Conservation (phyloP, 2,888 invertebrate species). For the Aricia artaxerxes region DNA sequence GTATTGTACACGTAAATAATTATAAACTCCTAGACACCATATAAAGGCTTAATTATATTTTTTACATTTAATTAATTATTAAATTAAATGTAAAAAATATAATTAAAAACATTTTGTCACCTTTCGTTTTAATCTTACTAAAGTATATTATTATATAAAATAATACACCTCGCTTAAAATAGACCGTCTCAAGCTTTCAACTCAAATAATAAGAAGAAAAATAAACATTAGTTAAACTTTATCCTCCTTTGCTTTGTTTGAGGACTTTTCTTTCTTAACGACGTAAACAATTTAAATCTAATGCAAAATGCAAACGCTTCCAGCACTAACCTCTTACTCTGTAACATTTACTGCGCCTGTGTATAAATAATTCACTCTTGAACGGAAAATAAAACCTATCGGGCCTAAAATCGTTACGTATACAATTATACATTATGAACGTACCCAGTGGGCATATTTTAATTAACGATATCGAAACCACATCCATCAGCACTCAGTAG, state of each 20-base stretch:
- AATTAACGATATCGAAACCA: background rate
- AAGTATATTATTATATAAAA: background rate
- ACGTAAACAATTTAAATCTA: conserved; percentile 79
- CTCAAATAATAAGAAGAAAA: conserved; percentile 8
- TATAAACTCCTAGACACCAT: no score
- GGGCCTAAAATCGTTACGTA: background rate
- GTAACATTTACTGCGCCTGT: conserved; percentile 55
- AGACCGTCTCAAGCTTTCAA: background rate
- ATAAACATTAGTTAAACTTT: conserved; percentile 17
- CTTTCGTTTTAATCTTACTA: background rate
- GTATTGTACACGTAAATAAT: no score
- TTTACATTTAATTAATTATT: no score
- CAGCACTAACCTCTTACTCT: conserved; percentile 52
- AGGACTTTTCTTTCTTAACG: conserved; percentile 74
- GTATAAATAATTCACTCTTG: conserved; percentile 69
- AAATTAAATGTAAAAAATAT: no score
- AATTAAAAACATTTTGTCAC: no score
- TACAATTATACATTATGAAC: background rate
- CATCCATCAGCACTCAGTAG: background rate
- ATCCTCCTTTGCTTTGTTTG: conserved; percentile 54
- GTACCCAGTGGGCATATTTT: background rate
- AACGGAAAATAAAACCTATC: conserved; percentile 30
- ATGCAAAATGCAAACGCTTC: conserved; percentile 73
- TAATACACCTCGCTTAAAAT: background rate
- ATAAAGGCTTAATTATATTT: no score